Conservation (phyloP, 2,888 invertebrate species). For the Beris chalybata region DNA sequence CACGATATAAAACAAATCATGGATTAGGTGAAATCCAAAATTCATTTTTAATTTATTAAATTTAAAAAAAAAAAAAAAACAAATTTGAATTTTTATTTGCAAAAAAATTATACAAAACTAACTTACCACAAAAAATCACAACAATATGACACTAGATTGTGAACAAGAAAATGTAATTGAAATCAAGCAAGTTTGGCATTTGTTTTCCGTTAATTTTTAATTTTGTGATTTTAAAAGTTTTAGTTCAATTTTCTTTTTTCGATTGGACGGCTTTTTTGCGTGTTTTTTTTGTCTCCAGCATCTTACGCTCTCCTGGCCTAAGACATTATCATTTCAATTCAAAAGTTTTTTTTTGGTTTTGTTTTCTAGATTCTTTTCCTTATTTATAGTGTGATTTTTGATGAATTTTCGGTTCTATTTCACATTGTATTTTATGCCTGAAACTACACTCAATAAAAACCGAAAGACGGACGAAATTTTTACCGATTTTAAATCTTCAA, state of each 20-base stretch:
- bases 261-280: not conserved
- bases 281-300: too few relatives aligned
- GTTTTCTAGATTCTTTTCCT: too few relatives aligned
- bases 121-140: constrained; percentile 22
- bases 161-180: constrained; percentile 53
- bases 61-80: constrained; percentile 4
- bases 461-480: too few relatives aligned
- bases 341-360: too few relatives aligned
- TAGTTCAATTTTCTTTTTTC: not conserved
- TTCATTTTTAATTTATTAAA: not conserved
- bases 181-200: constrained; percentile 40
- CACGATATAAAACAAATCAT: not conserved
- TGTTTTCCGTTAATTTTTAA: not conserved
- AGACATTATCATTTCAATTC: too few relatives aligned
- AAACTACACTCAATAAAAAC: too few relatives aligned
- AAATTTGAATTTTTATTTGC: constrained; percentile 4
- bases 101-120: constrained; percentile 6
- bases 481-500: too few relatives aligned
- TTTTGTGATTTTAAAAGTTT: constrained; percentile 4
- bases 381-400: too few relatives aligned
- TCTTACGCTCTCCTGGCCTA: too few relatives aligned
- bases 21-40: not conserved
- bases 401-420: too few relatives aligned
- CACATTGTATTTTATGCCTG: too few relatives aligned
- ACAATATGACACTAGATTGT: constrained; percentile 53